Percentiles rank a stretch among this genome's conserved stretches.
Evolutionary conservation across 2,888 invertebrate genomes (phyloP).

Genomic region (Celastrina argiolus): DNA sequence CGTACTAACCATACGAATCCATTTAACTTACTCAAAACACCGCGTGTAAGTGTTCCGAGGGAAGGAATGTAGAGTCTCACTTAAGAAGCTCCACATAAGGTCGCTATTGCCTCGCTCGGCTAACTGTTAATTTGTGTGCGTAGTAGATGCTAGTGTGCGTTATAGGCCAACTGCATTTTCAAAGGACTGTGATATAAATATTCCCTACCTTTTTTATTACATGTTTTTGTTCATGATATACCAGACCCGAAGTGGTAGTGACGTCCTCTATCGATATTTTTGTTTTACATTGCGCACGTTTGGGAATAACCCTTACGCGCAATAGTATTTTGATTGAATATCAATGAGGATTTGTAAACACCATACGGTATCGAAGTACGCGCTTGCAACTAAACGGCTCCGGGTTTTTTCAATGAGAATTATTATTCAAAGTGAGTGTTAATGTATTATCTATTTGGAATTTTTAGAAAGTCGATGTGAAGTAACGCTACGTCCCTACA

Average conservation of each 20-base stretch:
- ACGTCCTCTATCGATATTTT: conserved; percentile 48
- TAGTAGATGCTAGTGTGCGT: conserved; percentile 58
- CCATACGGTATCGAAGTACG: conserved; percentile 32
- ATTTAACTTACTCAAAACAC: conserved; percentile 58
- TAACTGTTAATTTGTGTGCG: conserved; percentile 48
- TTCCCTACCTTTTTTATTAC: conserved; percentile 53
- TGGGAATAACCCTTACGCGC: conserved; percentile 32
- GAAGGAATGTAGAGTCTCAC: conserved; percentile 36
- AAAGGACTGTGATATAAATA: conserved; percentile 61
- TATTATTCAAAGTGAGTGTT: conserved; percentile 48
- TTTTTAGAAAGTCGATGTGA: conserved; percentile 73
- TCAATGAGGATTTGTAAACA: conserved; percentile 30
- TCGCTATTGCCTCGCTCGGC: conserved; percentile 39
- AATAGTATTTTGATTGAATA: conserved; percentile 32
- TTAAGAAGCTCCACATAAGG: conserved; percentile 45
- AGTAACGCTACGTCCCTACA: conserved; percentile 68
- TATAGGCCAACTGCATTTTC: conserved; percentile 67
- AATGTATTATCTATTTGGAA: conserved; percentile 57
- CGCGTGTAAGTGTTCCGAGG: conserved; percentile 47
- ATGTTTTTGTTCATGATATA: conserved; percentile 67
- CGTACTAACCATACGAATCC: conserved; percentile 51
- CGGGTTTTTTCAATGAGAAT: conserved; percentile 53
- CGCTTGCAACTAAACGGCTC: background rate
- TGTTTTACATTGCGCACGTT: conserved; percentile 29
- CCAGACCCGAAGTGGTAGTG: conserved; percentile 55